phyloP scores from a whole-genome alignment of 1,140 invertebrate genomes.

The Acromyrmex heyeri region DNA sequence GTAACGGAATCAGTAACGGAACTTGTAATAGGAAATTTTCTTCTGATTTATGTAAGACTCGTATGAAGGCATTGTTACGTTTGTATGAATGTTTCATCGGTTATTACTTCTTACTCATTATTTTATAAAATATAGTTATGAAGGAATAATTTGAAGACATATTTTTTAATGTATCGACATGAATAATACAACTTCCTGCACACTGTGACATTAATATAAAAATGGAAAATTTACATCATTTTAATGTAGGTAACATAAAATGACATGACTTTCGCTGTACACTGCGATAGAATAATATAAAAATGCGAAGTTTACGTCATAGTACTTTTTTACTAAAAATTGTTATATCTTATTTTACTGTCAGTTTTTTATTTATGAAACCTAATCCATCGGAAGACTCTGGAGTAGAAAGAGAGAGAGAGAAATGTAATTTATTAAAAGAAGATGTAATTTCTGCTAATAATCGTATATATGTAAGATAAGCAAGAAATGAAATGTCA shows the following conservation, averaged over 20 bases:
- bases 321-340: not conserved
- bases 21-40: conserved; percentile 34
- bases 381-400: not conserved
- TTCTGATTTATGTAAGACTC: conserved; percentile 49
- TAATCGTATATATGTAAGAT: not conserved
- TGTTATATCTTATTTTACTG: not conserved
- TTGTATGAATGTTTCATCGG: conserved; percentile 4
- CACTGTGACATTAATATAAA: conserved; percentile 11
- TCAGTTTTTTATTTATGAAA: not conserved
- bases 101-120: conserved; percentile 33
- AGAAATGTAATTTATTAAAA: not conserved
- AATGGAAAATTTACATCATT: conserved; percentile 6
- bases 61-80: conserved; percentile 2
- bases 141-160: conserved; percentile 4
- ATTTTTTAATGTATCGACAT: conserved; percentile 4
- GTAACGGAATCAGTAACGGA: conserved; percentile 1
- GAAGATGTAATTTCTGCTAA: not conserved
- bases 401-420: no score
- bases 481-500: not conserved
- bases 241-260: no score
- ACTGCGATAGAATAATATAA: not conserved
- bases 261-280: no score
- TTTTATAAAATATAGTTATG: conserved; percentile 42
- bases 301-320: no score
- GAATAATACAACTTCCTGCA: not conserved